Percentiles rank a stretch among this genome's conserved stretches.
These are phyloP conservation scores for Lytechinus variegatus DNA, from an alignment of 35 echinoderm and acorn worm genomes.

Conservation along the genomic window DNA sequence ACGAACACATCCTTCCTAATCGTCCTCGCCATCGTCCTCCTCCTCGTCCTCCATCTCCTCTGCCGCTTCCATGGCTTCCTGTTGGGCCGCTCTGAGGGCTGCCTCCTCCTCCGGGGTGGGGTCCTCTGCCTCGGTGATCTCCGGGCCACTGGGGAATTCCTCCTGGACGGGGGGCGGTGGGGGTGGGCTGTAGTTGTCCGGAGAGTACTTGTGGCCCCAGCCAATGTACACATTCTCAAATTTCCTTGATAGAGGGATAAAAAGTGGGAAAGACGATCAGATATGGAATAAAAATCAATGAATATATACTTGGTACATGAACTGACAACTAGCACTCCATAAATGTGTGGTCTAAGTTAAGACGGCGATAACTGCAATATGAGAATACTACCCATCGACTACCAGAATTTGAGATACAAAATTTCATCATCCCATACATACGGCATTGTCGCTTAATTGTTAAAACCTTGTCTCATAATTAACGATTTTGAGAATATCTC, in stretches of 20 bases:
- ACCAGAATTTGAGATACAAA: no score
- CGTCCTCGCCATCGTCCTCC: constrained; percentile 98
- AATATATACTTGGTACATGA: no score
- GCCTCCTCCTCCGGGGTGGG: constrained; percentile 96
- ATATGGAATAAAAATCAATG: background rate
- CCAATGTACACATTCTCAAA: constrained; percentile 99
- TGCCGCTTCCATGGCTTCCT: constrained; percentile 86
- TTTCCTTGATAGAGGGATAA: constrained; percentile 65
- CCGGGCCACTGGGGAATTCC: constrained; percentile 97
- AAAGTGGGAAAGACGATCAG: background rate
- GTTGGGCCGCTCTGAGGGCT: constrained; percentile 91
- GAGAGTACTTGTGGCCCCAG: constrained; percentile 94
- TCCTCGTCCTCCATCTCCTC: constrained; percentile 97
- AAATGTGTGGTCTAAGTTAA: no score
- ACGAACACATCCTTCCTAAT: constrained; percentile 49
- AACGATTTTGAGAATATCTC: no score
- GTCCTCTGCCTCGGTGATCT: constrained; percentile 98
- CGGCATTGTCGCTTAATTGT: no score
- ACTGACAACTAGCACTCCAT: no score
- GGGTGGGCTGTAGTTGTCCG: constrained; percentile 98
- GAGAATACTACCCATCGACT: no score
- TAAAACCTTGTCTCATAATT: no score
- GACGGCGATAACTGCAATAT: no score
- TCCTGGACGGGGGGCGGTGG: constrained; percentile 89
- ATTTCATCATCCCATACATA: no score